Conservation (phyloP, 2,888 invertebrate species). For the Galeopsomyia nigrocyanea region DNA sequence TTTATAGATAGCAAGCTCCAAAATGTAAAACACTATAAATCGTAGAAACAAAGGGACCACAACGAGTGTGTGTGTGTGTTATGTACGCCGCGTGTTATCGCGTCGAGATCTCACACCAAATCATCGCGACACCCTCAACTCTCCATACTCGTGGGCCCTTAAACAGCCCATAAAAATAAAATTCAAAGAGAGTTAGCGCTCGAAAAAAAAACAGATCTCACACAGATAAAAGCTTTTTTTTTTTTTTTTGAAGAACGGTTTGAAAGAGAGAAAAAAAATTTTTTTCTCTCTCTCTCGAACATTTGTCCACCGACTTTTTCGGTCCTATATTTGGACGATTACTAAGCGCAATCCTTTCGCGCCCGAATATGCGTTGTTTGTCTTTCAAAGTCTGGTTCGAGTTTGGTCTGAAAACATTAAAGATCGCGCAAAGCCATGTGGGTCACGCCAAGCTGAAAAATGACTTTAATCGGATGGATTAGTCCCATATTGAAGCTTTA, state of each 20-base stretch:
- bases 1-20: no score
- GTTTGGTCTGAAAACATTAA: slow-evolving; percentile 7
- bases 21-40: no score
- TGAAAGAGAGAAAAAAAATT: background rate
- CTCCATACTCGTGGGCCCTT: no score
- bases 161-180: no score
- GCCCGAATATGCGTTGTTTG: background rate
- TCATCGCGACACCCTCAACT: no score
- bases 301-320: slow-evolving; percentile 2
- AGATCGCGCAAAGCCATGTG: slow-evolving; percentile 6
- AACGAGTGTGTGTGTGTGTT: no score
- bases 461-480: slow-evolving; percentile 21
- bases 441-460: slow-evolving; percentile 1
- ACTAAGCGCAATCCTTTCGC: slow-evolving; percentile 25
- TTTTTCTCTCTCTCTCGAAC: background rate
- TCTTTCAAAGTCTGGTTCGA: background rate
- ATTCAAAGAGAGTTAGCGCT: no score
- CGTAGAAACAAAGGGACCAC: no score
- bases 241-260: background rate
- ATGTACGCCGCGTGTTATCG: no score
- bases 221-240: slow-evolving; percentile 4
- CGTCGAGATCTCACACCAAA: no score
- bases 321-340: slow-evolving; percentile 31
- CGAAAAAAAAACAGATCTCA: slow-evolving; percentile 3
- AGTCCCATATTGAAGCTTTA: background rate